Evolutionary conservation across 2,797 vertebrate species (phyloP), one percentile per base, ranked within the genome.

Genomic region (Scleropages formosus): DNA sequence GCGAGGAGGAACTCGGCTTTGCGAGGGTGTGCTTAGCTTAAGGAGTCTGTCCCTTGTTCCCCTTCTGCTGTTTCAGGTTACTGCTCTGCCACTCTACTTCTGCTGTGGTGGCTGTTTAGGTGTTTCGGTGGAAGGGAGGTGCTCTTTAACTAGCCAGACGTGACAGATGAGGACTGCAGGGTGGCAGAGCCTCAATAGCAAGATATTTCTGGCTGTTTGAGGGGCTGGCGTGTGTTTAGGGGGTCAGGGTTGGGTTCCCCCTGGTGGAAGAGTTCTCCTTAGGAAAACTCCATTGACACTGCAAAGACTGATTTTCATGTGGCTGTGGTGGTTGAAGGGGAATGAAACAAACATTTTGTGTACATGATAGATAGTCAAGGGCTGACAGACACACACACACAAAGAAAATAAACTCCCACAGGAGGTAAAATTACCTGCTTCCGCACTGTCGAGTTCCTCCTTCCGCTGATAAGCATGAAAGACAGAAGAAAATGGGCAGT

Each of bases 371-470:
- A 6, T 39, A 39, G 31, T 39, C 31, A 18, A 51, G 53, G 27
- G 47, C 49, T n/a, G 1, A 24, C 56, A 49, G 60, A 64, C 13
- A 20, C 59, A 74, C 31, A 47, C 15, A 47, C 72, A 47, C 59
- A 47, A 59, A 44, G 56, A 44, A 20, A 51, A 26, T 47, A 44
- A 60, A 22, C 24, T 16, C 16, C 11, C 46, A n/a, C 39, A 11
- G 69, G 44, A 60, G 83, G 64, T 75, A 79, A 84, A 86, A 85
- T 95, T 96, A 99, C 97, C 97, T 99, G 96, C 82, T 98, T 98
- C 85, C 94, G 90, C 53, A 96, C 74, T 0, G 95, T 91, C 15
- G 96, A 98, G 90, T 95, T 96, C 81, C 95, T 93, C 77, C 94
- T 90, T 89, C 91, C 91, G 77, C 92, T 93, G 86, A 63, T 15